These are phyloP conservation scores for Pelmatolapia mariae DNA, from an alignment of 2,113 vertebrate genomes.

Conservation along the genomic window DNA sequence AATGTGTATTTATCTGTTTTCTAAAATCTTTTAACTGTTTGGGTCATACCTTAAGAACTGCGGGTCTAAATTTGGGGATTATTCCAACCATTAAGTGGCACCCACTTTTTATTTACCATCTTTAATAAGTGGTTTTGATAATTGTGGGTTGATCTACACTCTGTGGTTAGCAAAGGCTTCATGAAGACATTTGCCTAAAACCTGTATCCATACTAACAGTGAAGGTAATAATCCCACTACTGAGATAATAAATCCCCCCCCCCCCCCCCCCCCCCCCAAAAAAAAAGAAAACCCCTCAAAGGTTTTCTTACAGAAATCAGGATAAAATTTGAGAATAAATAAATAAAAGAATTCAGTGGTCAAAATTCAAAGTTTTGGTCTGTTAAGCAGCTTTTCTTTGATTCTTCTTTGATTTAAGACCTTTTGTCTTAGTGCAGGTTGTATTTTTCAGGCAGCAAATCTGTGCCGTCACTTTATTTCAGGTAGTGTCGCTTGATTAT, in stretches of 20 bases:
- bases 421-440: not conserved
- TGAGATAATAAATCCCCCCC: not conserved
- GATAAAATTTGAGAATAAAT: not conserved
- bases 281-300: not conserved
- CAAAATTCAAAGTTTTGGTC: not conserved
- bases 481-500: not conserved
- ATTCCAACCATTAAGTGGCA: not conserved
- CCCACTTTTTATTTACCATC: not conserved
- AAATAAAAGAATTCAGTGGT: not conserved
- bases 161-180: not conserved
- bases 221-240: not conserved
- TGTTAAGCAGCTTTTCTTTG: not conserved
- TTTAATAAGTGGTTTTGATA: not conserved
- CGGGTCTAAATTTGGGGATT: not conserved
- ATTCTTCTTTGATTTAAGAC: not conserved
- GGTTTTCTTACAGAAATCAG: not conserved
- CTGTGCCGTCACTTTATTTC: not conserved
- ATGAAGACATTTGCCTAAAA: not conserved
- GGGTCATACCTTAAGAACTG: not conserved
- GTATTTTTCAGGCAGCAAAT: not conserved
- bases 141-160: not conserved
- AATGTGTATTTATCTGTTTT: not conserved
- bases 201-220: not conserved
- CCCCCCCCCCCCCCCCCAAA: fast-evolving
- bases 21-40: not conserved